Conservation (phyloP, 92 coral and sea anemone genomes). For the Micromussa lordhowensis region DNA sequence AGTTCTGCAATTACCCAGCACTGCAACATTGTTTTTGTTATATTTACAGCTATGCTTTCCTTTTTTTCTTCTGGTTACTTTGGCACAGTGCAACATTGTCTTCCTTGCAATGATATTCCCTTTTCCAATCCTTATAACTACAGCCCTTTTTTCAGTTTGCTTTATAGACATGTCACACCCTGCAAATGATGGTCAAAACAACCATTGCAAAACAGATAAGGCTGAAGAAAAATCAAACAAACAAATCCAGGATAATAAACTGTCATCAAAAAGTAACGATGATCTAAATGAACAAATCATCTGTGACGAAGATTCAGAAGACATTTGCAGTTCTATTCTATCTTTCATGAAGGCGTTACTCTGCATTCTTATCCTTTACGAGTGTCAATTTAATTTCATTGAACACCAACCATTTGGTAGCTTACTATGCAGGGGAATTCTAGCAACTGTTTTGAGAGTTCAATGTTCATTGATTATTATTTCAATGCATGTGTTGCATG, state of each 20-base stretch:
- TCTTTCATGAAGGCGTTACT: neutral
- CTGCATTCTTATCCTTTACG: constrained; percentile 7
- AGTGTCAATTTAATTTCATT: constrained; percentile 20
- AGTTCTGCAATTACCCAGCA: neutral
- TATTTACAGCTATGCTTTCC: neutral
- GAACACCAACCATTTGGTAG: neutral
- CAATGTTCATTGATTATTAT: constrained; percentile 1
- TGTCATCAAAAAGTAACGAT: neutral
- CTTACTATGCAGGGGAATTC: neutral
- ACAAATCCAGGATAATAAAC: neutral
- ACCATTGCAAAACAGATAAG: neutral
- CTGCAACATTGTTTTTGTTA: no score
- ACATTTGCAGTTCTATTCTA: neutral
- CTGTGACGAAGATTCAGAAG: neutral
- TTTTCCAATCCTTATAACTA: neutral
- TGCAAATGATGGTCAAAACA: neutral
- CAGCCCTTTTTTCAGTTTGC: neutral
- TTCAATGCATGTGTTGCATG: constrained; percentile 12
- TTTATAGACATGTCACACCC: neutral
- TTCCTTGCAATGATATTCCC: neutral
- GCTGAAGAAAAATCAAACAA: neutral
- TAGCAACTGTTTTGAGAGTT: neutral
- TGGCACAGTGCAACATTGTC: neutral
- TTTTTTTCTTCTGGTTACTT: neutral
- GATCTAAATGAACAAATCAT: neutral